phyloP scores from a whole-genome alignment of 2,797 vertebrate genomes.

The Bovichtus variegatus region DNA sequence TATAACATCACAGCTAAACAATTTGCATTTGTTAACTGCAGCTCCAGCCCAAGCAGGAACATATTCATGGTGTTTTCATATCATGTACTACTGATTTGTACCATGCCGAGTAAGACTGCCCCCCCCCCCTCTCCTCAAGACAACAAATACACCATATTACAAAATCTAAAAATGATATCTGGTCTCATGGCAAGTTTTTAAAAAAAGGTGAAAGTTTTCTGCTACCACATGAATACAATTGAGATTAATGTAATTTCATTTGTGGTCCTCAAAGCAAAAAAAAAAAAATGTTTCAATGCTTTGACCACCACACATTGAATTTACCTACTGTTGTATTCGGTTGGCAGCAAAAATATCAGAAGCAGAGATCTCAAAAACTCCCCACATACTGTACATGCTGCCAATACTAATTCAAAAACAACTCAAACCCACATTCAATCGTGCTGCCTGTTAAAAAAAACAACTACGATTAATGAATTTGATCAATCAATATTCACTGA shows the following conservation, averaged over 20 bases:
- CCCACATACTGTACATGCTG: not conserved
- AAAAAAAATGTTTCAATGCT: not conserved
- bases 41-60: not conserved
- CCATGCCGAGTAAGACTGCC: too few relatives aligned
- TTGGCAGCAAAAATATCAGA: slow-evolving; percentile 7
- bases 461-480: slow-evolving; percentile 1
- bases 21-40: not conserved
- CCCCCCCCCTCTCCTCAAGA: too few relatives aligned
- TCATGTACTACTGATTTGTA: too few relatives aligned
- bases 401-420: slow-evolving; percentile 15
- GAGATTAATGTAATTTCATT: not conserved
- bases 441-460: not conserved
- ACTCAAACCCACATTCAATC: slow-evolving; percentile 26
- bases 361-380: not conserved
- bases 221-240: not conserved
- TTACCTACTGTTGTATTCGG: not conserved
- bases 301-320: not conserved
- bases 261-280: not conserved
- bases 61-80: not conserved
- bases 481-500: slow-evolving; percentile 10
- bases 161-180: too few relatives aligned
- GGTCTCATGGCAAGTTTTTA: too few relatives aligned
- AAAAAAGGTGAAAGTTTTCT: not conserved
- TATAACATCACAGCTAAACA: not conserved
- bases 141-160: too few relatives aligned